These are phyloP conservation scores for Aptenodytes forsteri DNA, from an alignment of 2,113 vertebrate genomes.

Conservation along the genomic window DNA sequence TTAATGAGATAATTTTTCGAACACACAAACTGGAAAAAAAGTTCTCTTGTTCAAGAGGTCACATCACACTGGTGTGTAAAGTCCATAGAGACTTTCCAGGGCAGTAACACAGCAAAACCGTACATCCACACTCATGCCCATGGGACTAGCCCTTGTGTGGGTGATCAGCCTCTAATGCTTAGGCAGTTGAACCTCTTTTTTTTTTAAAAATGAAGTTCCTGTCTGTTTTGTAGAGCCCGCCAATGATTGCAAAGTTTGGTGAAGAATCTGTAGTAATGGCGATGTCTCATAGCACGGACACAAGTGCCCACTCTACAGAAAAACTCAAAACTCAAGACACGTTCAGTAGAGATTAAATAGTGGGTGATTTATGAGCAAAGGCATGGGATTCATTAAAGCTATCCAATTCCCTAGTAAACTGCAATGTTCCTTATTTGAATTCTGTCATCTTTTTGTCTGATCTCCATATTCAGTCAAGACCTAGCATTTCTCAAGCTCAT, in stretches of 20 bases:
- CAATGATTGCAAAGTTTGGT: background rate
- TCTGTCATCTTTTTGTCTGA: background rate
- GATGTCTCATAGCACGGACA: background rate
- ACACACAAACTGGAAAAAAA: background rate
- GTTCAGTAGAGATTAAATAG: background rate
- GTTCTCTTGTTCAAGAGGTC: background rate
- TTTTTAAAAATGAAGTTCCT: background rate
- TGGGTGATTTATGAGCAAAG: background rate
- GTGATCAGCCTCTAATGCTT: background rate
- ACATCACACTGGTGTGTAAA: background rate
- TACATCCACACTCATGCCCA: rapidly evolving
- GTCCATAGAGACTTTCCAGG: background rate
- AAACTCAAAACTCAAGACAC: background rate
- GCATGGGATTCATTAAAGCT: background rate
- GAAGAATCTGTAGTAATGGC: background rate
- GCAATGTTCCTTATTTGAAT: background rate
- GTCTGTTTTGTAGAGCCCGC: background rate
- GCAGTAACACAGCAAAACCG: background rate
- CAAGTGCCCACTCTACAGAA: background rate
- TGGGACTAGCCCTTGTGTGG: background rate
- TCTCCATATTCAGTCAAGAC: background rate
- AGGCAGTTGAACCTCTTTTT: background rate
- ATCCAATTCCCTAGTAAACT: background rate
- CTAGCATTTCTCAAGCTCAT: background rate
- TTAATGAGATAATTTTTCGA: background rate